Percentiles rank a stretch among this genome's conserved stretches.
Evolutionary conservation across 64 coral and sea anemone genomes (phyloP).

Genomic region (Montipora capricornis): DNA sequence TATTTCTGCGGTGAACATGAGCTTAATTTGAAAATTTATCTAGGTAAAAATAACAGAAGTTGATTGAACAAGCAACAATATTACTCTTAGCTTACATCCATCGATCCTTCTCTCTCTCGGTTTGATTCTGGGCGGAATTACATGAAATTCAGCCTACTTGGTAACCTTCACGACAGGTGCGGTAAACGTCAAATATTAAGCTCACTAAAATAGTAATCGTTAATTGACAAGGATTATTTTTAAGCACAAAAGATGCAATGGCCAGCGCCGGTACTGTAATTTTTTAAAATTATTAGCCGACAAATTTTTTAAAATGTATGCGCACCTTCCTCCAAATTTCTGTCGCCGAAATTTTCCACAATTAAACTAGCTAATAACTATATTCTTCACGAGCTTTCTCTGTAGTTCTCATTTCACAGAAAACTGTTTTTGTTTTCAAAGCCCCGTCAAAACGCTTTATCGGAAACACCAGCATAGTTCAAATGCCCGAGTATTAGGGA

Average conservation of each 20-base stretch:
- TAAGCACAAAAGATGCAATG: neutral
- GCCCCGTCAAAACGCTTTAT: neutral
- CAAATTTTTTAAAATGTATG: neutral
- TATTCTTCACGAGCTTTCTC: neutral
- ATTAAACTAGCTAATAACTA: neutral
- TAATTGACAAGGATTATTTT: too few species aligned
- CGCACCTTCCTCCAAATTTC: neutral
- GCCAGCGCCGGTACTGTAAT: neutral
- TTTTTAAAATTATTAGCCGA: neutral
- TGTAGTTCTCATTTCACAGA: neutral
- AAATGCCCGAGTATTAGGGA: neutral
- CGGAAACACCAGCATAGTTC: neutral
- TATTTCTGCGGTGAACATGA: neutral
- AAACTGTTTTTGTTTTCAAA: neutral
- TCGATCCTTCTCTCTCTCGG: neutral
- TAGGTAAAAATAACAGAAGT: neutral
- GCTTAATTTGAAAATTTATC: neutral
- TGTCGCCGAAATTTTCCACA: neutral
- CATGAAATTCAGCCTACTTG: neutral
- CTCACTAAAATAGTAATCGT: too few species aligned
- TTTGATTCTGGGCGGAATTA: neutral
- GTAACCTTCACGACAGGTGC: neutral
- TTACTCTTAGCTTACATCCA: neutral
- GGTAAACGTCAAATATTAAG: neutral
- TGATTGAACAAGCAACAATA: neutral